phyloP scores from a whole-genome alignment of 1,140 invertebrate genomes.

The Whitmania pigra region DNA sequence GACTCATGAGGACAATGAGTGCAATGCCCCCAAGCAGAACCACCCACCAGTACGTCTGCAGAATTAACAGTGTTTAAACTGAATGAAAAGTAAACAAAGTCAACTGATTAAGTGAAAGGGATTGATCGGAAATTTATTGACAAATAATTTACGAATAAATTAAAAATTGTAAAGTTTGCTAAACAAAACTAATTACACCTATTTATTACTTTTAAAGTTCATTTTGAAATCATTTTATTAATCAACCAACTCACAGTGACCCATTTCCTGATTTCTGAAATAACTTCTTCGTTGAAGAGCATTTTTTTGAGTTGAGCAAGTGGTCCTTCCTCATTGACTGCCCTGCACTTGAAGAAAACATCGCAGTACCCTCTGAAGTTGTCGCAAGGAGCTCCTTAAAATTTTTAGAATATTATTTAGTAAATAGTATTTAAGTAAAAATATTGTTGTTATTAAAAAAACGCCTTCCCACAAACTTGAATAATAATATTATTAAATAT shows the following conservation, averaged over 20 bases:
- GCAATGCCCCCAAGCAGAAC: slow-evolving; percentile 63
- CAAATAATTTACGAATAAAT: too few species aligned
- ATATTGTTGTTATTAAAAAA: too few species aligned
- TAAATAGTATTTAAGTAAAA: not conserved
- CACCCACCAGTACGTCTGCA: slow-evolving; percentile 87
- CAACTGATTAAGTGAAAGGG: too few species aligned
- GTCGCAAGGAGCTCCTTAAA: slow-evolving; percentile 86
- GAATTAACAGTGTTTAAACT: too few species aligned
- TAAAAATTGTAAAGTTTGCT: too few species aligned
- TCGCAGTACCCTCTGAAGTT: slow-evolving; percentile 92
- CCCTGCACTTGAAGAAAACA: slow-evolving; percentile 90
- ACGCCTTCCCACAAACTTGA: too few species aligned
- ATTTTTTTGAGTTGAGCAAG: slow-evolving; percentile 89
- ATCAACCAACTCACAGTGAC: slow-evolving; percentile 34
- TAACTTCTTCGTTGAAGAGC: slow-evolving; percentile 77
- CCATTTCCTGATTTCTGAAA: slow-evolving; percentile 45
- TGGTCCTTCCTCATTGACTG: slow-evolving; percentile 94
- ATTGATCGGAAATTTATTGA: too few species aligned
- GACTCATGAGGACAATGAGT: slow-evolving; percentile 66
- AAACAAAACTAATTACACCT: too few species aligned
- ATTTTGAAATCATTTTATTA: too few species aligned
- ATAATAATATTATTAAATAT: too few species aligned
- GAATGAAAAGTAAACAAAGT: too few species aligned
- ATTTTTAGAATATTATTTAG: not conserved
- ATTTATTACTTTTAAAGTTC: too few species aligned